Base-by-base conservation (phyloP, 1,140 invertebrate species). In the Paraescarpia echinospica region DNA sequence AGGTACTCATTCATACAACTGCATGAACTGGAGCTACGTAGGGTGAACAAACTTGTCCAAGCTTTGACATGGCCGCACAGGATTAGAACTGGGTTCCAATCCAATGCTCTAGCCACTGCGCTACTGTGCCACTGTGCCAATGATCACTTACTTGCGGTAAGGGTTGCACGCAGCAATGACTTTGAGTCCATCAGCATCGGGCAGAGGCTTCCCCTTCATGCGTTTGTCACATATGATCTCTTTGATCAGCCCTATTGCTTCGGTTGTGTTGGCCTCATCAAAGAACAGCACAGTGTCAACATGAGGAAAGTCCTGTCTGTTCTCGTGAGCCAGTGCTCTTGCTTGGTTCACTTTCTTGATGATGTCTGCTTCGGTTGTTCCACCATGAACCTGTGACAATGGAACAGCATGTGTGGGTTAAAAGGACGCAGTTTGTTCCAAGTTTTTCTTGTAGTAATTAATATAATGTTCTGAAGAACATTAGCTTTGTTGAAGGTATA, bases 181-280 rank as follows among this genome's bases (percentile, higher is more conserved):
- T 92, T 95, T 95, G 1, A 96, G 93, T 35, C 93, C 95, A 18
- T 93, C 33, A 90, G 91, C 93, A 18, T 93, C 33, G 91, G 93
- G 93, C 9, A 95, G 92, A 33, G 92, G 92, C 90, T 94, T 92
- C 77, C 95, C 95, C 33, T 93, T 92, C 89, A 95, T 93, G 1
- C 93, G 93, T n/a, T 93, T 93, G 93, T 96, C 95, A 94, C 95
- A 96, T 94, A 96, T 95, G 35, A 95, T 94, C 92, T 95, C 95
- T 93, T 96, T 96, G 90, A 95, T 95, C 31, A 95, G 90, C 89
- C 95, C 95, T 41, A 96, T 95, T 12, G 95, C 94, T 91, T 95
- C 95, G 89, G 95, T 96, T 33, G 95, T 95, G 94, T 96, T 96
- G 9, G 95, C 95, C 92, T 96, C 95, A 93, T 96, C 95, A 94